Evolutionary conservation across 2,797 vertebrate genomes (phyloP).

Genomic region (Spinus pinus): DNA sequence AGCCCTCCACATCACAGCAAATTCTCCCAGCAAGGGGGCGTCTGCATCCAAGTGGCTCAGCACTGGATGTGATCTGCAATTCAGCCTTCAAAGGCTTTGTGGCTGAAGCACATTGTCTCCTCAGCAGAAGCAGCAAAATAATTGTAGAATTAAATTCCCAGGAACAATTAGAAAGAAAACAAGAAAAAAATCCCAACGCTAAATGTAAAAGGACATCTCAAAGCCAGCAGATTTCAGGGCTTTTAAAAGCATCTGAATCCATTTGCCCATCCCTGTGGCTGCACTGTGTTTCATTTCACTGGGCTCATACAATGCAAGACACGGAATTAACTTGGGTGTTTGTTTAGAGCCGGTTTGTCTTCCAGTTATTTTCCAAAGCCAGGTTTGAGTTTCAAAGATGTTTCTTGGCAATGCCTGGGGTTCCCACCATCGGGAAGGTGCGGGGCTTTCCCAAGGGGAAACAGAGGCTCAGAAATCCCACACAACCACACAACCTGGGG

Average conservation of each 20-base stretch:
- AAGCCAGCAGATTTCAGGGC: not conserved
- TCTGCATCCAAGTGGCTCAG: not conserved
- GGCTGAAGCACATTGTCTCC: not conserved
- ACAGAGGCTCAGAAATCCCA: not conserved
- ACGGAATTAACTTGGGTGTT: slow-evolving; percentile 2
- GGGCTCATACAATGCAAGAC: slow-evolving; percentile 39
- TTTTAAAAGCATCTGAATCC: not conserved
- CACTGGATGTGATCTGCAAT: not conserved
- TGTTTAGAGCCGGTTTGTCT: slow-evolving; percentile 40
- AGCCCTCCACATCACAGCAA: not conserved
- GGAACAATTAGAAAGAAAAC: not conserved
- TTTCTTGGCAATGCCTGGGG: not conserved
- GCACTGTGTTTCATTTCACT: slow-evolving; percentile 22
- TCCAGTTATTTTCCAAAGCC: slow-evolving; percentile 23
- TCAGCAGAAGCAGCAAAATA: not conserved
- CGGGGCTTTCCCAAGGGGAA: not conserved
- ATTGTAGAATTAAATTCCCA: not conserved
- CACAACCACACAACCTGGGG: not conserved
- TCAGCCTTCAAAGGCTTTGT: slow-evolving; percentile 24
- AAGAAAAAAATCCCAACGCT: not conserved
- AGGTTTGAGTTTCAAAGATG: slow-evolving; percentile 43
- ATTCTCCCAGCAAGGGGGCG: not conserved
- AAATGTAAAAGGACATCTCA: not conserved
- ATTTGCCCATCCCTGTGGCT: not conserved
- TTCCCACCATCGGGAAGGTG: fast-evolving